Conservation (phyloP, 2,888 invertebrate species). For the Yponomeuta sedellus region DNA sequence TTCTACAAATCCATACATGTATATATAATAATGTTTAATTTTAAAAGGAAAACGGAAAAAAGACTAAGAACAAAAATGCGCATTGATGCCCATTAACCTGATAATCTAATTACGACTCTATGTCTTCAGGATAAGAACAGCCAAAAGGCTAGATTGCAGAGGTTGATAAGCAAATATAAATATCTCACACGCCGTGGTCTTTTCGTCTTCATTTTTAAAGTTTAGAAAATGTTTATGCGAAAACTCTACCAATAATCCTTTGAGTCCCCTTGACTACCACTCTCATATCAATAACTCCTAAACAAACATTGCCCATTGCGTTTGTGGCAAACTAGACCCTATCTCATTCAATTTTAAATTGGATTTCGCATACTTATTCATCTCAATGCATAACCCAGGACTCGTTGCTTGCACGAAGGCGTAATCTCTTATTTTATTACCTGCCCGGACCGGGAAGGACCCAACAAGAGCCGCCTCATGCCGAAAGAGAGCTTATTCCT, state of each 20-base stretch:
- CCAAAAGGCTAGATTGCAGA: too few relatives aligned
- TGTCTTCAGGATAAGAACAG: too few relatives aligned
- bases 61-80: too few relatives aligned
- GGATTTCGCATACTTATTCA: slow-evolving; percentile 6
- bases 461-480: slow-evolving; percentile 30
- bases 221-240: neutral
- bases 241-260: neutral
- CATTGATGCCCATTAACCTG: too few relatives aligned
- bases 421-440: slow-evolving; percentile 72
- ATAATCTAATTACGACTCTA: too few relatives aligned
- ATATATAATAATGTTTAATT: too few relatives aligned
- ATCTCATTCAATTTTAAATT: slow-evolving; percentile 1
- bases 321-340: neutral
- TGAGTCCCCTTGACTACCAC: neutral
- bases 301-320: neutral
- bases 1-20: too few relatives aligned
- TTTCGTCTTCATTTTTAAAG: neutral
- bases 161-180: too few relatives aligned
- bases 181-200: too few relatives aligned
- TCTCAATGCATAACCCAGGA: slow-evolving; percentile 37
- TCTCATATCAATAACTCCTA: slow-evolving; percentile 1
- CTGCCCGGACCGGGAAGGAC: slow-evolving; percentile 54
- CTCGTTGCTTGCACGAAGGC: slow-evolving; percentile 66
- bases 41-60: too few relatives aligned
- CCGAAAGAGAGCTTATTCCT: slow-evolving; percentile 11